Evolutionary conservation across 2,797 vertebrate species (phyloP).

Genomic region (Tangara arthus): DNA sequence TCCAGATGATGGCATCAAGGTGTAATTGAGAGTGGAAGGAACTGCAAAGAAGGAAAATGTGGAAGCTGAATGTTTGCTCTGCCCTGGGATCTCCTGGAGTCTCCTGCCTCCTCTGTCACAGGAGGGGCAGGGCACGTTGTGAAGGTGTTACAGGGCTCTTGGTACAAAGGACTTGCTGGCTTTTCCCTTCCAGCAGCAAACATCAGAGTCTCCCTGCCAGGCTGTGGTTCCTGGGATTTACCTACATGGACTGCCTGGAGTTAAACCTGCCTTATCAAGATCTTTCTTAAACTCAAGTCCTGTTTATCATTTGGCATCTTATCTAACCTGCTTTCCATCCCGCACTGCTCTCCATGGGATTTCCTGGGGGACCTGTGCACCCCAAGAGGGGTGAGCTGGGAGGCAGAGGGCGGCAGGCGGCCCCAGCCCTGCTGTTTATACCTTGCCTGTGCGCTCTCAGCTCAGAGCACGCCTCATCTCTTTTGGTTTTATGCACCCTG

Average conservation of each 20-base stretch:
- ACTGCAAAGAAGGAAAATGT: neutral
- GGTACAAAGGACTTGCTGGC: neutral
- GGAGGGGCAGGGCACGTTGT: accelerated
- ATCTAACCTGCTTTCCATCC: neutral
- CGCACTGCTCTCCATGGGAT: neutral
- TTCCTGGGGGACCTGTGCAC: neutral
- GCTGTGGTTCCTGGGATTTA: neutral
- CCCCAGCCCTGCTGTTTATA: neutral
- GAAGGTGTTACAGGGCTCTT: neutral
- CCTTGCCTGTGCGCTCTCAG: neutral
- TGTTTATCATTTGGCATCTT: neutral
- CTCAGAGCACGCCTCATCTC: neutral
- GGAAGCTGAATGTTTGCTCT: neutral
- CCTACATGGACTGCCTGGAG: accelerated
- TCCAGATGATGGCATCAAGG: neutral
- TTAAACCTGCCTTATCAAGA: neutral
- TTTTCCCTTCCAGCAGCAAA: neutral
- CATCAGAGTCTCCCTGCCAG: neutral
- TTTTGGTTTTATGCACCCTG: neutral
- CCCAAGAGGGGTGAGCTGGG: accelerated
- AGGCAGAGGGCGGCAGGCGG: neutral
- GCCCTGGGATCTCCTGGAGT: accelerated
- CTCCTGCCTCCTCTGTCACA: accelerated
- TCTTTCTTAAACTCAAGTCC: neutral
- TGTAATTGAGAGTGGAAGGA: neutral